Evolutionary conservation across 2,888 invertebrate genomes (phyloP), one percentile per base, ranked within the genome.

Genomic region (Flabesymbios commensalis): DNA sequence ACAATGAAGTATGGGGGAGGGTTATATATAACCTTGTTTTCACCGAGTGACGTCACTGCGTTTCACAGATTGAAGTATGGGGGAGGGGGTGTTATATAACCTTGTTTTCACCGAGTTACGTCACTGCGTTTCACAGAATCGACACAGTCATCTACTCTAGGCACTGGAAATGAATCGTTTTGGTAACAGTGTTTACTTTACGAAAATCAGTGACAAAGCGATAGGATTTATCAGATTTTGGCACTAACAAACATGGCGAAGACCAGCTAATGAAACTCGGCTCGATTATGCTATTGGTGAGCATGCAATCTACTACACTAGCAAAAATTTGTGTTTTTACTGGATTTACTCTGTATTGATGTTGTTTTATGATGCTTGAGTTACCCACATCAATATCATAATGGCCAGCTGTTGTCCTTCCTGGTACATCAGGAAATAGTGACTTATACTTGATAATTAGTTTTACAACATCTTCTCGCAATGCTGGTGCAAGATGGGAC

Each of bases 81-180:
- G n/a, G n/a, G n/a, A n/a, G n/a, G n/a, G n/a, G n/a, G n/a, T n/a
- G n/a, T n/a, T n/a, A n/a, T n/a, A n/a, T n/a, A n/a, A n/a, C n/a
- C n/a, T n/a, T n/a, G n/a, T n/a, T n/a, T n/a, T n/a, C n/a, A n/a
- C n/a, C n/a, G n/a, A n/a, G n/a, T n/a, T n/a, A n/a, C n/a, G n/a
- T n/a, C n/a, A n/a, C n/a, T n/a, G n/a, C n/a, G n/a, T n/a, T n/a
- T n/a, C n/a, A n/a, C n/a, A n/a, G n/a, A n/a, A n/a, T 73, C 70
- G 26, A 72, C 73, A 29, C 69, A 71, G 42, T 69, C 72, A 52
- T 68, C 70, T 1, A 71, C 60, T 39, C 70, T 42, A n/a, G 72
- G 65, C 2, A 71, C 67, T 0, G 68, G 73, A 59, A 58, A 71
- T 17, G 58, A 60, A 45, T 74, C 71, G 67, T 42, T 65, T 70